Percentiles rank a stretch among this genome's conserved stretches.
phyloP scores from a whole-genome alignment of 1,140 invertebrate species.

The Bombus vancouverensis region DNA sequence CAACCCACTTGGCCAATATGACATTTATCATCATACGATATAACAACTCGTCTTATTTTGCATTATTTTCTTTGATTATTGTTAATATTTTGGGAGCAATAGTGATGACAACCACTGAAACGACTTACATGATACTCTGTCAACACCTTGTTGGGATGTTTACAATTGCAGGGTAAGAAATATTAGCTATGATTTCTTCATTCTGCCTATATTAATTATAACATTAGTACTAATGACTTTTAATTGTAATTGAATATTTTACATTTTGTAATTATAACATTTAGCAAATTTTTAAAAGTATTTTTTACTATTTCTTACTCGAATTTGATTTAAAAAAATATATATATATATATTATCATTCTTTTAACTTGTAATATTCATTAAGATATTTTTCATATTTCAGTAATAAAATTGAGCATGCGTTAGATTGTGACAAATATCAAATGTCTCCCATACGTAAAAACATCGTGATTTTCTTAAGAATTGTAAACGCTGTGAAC shows the following conservation, averaged over 20 bases:
- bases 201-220: no score
- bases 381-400: background rate
- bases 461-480: background rate
- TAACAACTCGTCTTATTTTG: background rate
- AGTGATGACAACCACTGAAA: background rate
- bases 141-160: background rate
- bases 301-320: no score
- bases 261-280: no score
- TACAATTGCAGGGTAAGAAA: background rate
- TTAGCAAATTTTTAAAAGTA: no score
- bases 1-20: no score
- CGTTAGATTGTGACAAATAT: background rate
- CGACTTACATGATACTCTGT: background rate
- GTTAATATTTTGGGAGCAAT: background rate
- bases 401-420: background rate
- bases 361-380: background rate
- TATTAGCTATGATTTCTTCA: background rate
- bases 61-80: background rate
- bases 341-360: no score
- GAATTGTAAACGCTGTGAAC: background rate
- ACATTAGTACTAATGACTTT: no score
- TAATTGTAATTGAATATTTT: no score
- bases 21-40: rapidly evolving
- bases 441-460: background rate
- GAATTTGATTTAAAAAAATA: no score